Evolutionary conservation across 2,797 vertebrate genomes (phyloP).

Genomic region (Oophaga sylvatica): DNA sequence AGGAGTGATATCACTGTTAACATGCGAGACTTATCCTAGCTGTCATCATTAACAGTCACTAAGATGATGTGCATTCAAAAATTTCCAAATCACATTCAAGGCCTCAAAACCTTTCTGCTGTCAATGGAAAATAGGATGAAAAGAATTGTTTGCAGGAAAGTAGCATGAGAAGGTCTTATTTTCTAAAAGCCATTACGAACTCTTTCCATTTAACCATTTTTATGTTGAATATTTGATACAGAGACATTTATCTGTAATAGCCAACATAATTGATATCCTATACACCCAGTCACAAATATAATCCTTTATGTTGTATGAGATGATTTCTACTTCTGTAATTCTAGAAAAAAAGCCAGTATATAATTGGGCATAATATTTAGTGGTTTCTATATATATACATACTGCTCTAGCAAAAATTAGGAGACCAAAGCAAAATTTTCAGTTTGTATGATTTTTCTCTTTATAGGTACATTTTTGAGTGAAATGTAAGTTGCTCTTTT

Average conservation of each 20-base stretch:
- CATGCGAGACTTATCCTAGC: slow-evolving; percentile 23
- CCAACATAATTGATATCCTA: not conserved
- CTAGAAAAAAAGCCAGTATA: no score
- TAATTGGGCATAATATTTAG: no score
- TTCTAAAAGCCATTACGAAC: not conserved
- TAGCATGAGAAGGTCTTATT: not conserved
- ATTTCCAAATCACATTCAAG: slow-evolving; percentile 36
- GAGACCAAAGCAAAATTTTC: no score
- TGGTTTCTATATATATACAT: no score
- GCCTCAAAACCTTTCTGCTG: slow-evolving; percentile 29
- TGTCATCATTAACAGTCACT: slow-evolving; percentile 47
- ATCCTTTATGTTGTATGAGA: not conserved
- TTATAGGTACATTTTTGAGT: no score
- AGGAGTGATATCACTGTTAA: slow-evolving; percentile 51
- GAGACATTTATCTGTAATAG: not conserved
- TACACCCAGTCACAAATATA: not conserved
- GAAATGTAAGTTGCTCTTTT: no score
- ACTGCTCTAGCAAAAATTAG: no score
- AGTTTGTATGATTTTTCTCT: no score
- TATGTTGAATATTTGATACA: not conserved
- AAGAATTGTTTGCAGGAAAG: slow-evolving; percentile 13
- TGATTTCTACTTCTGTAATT: no score
- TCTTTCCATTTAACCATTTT: slow-evolving; percentile 25
- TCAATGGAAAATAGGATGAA: slow-evolving; percentile 40
- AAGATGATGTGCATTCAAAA: slow-evolving; percentile 32